These are phyloP conservation scores for Halcyon senegalensis DNA, from an alignment of 2,113 vertebrate species.

Conservation along the genomic window DNA sequence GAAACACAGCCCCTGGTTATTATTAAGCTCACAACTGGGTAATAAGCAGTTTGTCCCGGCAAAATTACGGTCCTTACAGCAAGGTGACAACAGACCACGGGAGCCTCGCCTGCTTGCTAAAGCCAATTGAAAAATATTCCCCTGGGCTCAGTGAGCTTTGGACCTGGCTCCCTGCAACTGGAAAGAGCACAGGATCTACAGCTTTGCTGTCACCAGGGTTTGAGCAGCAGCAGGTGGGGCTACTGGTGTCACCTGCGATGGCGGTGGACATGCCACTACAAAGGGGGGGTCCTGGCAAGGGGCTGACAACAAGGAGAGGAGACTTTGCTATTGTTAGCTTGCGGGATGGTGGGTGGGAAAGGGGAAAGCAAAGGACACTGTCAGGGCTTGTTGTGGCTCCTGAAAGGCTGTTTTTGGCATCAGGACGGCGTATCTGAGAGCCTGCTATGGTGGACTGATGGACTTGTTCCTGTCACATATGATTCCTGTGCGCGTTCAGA, in stretches of 20 bases:
- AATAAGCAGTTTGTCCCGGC: constrained; percentile 48
- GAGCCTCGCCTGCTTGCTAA: neutral
- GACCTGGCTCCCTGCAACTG: neutral
- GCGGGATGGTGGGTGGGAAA: neutral
- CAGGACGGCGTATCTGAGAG: neutral
- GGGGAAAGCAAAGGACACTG: fast-evolving
- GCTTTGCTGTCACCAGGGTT: neutral
- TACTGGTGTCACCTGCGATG: neutral
- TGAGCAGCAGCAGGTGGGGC: neutral
- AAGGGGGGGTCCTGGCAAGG: neutral
- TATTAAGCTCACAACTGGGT: constrained; percentile 12
- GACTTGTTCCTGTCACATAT: neutral
- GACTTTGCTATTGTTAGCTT: neutral
- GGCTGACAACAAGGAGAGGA: neutral
- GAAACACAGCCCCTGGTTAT: constrained; percentile 22
- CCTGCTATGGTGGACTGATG: neutral
- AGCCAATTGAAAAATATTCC: neutral
- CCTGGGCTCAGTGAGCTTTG: neutral
- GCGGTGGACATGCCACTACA: fast-evolving
- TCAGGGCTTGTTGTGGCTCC: neutral
- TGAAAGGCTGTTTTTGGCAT: neutral
- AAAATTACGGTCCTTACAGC: neutral
- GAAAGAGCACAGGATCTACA: neutral
- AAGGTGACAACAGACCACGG: neutral
- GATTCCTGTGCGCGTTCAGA: neutral